Percentiles rank a stretch among this genome's conserved stretches.
Evolutionary conservation across 2,888 invertebrate species (phyloP).

Genomic region (Dichetophora obliterata): DNA sequence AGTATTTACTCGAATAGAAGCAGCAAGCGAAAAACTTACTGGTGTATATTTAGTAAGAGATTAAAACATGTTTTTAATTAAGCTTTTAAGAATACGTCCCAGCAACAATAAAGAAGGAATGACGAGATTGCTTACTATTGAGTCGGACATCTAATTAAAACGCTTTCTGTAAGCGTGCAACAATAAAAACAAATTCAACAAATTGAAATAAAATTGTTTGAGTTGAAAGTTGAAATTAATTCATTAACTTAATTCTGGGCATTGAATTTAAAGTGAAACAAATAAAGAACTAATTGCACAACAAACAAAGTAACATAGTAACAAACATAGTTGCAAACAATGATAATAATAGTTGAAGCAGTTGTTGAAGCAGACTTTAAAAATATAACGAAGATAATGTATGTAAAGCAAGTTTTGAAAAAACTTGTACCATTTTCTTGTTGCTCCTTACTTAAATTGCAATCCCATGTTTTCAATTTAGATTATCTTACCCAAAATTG

Average conservation of each 20-base stretch:
- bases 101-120: conserved; percentile 4
- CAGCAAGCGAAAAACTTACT: background rate
- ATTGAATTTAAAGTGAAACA: conserved; percentile 32
- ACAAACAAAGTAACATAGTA: no score
- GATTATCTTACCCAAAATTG: no score
- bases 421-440: no score
- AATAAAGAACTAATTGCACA: conserved; percentile 14
- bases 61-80: conserved; percentile 40
- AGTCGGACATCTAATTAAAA: background rate
- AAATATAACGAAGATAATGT: no score
- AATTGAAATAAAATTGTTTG: background rate
- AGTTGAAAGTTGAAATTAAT: background rate
- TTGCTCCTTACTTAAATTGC: no score
- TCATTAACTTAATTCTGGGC: background rate
- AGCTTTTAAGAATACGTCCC: conserved; percentile 2
- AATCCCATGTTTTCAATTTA: no score
- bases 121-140: background rate
- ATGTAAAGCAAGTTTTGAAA: no score
- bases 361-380: no score
- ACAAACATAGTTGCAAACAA: no score
- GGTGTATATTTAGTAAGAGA: background rate
- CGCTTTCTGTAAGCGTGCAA: no score
- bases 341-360: no score
- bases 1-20: background rate
- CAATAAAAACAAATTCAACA: no score